Conservation (phyloP, 2,888 invertebrate genomes). For the Phorcus lineatus region DNA sequence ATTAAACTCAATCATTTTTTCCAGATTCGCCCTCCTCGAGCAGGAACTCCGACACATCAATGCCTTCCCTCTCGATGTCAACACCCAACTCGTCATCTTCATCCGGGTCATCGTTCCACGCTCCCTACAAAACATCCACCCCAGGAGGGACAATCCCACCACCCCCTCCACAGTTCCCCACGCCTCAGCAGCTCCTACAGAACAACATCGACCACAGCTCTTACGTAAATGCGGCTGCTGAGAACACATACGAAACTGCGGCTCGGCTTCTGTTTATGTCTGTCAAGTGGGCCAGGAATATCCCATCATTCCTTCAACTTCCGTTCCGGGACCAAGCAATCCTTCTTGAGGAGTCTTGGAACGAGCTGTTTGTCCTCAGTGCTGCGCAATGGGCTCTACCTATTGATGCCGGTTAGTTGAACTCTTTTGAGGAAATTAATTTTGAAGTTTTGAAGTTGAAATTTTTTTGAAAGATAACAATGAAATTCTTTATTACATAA, state of each 20-base stretch:
- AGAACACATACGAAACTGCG: conserved; percentile 74
- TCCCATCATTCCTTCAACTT: conserved; percentile 85
- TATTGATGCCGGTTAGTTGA: conserved; percentile 82
- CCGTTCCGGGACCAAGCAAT: conserved; percentile 84
- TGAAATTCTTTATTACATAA: too few relatives aligned
- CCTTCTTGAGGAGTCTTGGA: conserved; percentile 88
- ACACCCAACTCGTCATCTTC: conserved; percentile 5
- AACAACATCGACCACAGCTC: conserved; percentile 25
- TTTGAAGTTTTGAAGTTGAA: too few relatives aligned
- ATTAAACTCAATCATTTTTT: not conserved
- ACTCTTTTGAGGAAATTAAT: too few relatives aligned
- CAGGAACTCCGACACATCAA: not conserved
- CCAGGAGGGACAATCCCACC: not conserved
- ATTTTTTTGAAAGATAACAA: too few relatives aligned
- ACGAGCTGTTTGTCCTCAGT: conserved; percentile 87
- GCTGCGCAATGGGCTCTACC: conserved; percentile 88
- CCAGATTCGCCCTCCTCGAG: conserved; percentile 21
- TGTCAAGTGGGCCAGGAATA: conserved; percentile 87
- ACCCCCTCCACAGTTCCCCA: conserved; percentile 17
- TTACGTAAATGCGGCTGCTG: conserved; percentile 35
- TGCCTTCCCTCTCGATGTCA: not conserved
- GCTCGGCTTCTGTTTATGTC: conserved; percentile 86
- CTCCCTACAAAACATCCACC: conserved; percentile 14
- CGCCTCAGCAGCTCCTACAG: not conserved
- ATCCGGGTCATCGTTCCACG: not conserved